Conservation (phyloP, 2,888 invertebrate species). For the Eulithis testata region DNA sequence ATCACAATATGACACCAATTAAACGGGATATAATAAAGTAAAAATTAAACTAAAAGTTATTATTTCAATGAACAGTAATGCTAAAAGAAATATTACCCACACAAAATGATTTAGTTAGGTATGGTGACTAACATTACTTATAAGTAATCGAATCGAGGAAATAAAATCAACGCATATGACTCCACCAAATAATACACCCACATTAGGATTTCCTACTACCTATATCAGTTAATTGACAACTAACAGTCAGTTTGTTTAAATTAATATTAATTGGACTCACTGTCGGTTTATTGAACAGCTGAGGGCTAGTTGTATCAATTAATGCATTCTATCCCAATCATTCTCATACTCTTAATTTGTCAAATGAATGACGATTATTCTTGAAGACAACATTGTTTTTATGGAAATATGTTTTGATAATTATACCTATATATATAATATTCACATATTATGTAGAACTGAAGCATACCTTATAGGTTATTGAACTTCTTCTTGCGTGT, state of each 20-base stretch:
- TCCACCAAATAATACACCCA: constrained; percentile 5
- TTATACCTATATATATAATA: no score
- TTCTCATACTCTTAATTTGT: not conserved
- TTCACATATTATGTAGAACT: no score
- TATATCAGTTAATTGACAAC: constrained; percentile 51
- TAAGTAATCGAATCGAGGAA: no score
- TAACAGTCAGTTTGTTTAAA: constrained; percentile 52
- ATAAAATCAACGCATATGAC: not conserved
- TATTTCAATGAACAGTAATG: not conserved
- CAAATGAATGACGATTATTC: not conserved
- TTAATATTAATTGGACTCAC: constrained; percentile 55
- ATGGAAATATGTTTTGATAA: no score
- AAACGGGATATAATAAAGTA: not conserved
- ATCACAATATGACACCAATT: not conserved
- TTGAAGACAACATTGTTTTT: not conserved
- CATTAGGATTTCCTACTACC: constrained; percentile 9
- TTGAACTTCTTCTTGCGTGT: no score
- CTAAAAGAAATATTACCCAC: no score
- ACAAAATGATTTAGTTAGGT: no score
- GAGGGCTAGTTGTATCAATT: constrained; percentile 10
- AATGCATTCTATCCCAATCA: not conserved
- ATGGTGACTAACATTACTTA: no score
- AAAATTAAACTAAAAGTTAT: not conserved
- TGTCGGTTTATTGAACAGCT: constrained; percentile 24
- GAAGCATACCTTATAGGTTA: no score